Percentiles rank a stretch among this genome's conserved stretches.
Evolutionary conservation across 1,140 invertebrate species (phyloP).

Genomic region (Hycleus phaleratus): DNA sequence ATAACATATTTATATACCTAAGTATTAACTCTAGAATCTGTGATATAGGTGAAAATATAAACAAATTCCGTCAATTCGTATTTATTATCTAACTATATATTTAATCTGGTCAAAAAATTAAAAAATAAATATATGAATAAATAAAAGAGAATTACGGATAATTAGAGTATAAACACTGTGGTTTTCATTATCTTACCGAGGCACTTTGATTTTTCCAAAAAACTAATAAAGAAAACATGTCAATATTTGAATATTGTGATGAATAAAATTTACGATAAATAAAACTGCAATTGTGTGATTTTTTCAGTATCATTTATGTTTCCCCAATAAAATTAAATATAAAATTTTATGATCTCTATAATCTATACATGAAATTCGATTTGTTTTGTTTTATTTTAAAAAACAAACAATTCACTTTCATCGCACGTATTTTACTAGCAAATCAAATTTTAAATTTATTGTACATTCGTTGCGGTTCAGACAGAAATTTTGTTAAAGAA

Average conservation of each 20-base stretch:
- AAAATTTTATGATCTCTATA: too few species aligned
- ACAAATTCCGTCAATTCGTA: slow-evolving; percentile 20
- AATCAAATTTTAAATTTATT: too few species aligned
- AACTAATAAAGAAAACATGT: slow-evolving; percentile 2
- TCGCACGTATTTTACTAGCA: too few species aligned
- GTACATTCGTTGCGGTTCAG: too few species aligned
- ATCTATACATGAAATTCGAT: too few species aligned
- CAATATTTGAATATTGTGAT: slow-evolving; percentile 16
- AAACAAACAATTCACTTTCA: too few species aligned
- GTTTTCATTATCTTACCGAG: neutral
- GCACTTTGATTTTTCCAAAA: neutral
- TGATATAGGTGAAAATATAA: slow-evolving; percentile 19
- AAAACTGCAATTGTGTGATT: neutral
- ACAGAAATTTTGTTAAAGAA: too few species aligned
- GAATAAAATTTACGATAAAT: slow-evolving; percentile 14
- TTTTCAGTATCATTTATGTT: too few species aligned
- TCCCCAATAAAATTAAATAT: too few species aligned
- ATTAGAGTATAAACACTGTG: neutral
- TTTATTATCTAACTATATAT: slow-evolving; percentile 16
- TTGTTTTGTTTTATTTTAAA: too few species aligned
- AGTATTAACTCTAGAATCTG: slow-evolving; percentile 21
- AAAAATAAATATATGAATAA: neutral
- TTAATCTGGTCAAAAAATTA: neutral
- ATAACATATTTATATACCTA: slow-evolving; percentile 17
- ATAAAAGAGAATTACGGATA: neutral